Conservation (phyloP, 2,888 invertebrate species). For the Drosophila neutralis region DNA sequence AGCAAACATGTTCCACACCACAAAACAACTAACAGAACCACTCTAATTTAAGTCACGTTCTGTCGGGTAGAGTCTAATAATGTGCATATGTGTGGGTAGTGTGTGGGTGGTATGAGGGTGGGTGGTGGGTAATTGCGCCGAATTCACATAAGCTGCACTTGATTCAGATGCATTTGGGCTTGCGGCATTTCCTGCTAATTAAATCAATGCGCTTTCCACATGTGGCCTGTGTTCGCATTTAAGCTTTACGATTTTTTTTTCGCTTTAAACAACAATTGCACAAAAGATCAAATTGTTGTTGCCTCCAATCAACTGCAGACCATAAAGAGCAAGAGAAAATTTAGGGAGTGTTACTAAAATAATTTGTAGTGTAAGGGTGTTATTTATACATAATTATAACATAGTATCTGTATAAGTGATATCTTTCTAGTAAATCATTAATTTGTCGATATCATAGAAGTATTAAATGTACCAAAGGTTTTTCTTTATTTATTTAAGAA, state of each 20-base stretch:
- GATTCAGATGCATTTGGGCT: constrained; percentile 17
- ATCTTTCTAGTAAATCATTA: not conserved
- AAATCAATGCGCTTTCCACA: constrained; percentile 23
- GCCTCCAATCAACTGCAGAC: constrained; percentile 24
- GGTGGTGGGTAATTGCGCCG: constrained; percentile 8
- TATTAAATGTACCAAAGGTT: not conserved
- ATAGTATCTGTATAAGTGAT: not conserved
- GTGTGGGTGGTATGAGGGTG: not conserved
- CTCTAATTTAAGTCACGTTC: constrained; percentile 77
- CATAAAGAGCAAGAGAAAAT: constrained; percentile 2
- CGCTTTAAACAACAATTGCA: constrained; percentile 24
- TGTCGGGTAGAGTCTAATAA: constrained; percentile 40
- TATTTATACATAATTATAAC: not conserved
- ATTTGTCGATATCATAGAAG: not conserved
- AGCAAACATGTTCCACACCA: constrained; percentile 22
- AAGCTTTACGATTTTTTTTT: constrained; percentile 16
- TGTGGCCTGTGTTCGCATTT: not conserved
- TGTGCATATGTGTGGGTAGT: constrained; percentile 7
- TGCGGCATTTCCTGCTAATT: constrained; percentile 37
- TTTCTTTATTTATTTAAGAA: not conserved
- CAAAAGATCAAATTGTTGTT: constrained; percentile 18
- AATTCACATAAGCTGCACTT: constrained; percentile 1
- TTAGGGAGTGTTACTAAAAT: not conserved
- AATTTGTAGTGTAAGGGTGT: constrained; percentile 11
- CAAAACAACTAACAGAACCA: constrained; percentile 41